Evolutionary conservation across 2,797 vertebrate genomes (phyloP).

Genomic region (Kryptopterus vitreolus): DNA sequence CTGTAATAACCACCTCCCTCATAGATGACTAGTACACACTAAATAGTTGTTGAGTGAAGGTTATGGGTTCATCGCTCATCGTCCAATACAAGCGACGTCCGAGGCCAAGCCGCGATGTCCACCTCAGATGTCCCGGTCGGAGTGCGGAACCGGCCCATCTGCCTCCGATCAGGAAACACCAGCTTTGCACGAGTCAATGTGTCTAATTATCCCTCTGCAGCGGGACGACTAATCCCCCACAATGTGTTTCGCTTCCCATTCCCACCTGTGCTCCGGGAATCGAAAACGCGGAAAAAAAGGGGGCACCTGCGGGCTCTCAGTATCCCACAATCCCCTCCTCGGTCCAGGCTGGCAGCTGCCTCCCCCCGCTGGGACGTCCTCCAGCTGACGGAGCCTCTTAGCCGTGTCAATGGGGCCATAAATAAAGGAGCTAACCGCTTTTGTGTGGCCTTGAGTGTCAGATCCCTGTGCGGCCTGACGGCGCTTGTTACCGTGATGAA

Average conservation of each 20-base stretch:
- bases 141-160: conserved; percentile 76
- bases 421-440: conserved; percentile 81
- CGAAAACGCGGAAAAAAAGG: conserved; percentile 54
- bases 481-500: conserved; percentile 81
- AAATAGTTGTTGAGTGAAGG: no score
- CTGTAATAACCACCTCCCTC: no score
- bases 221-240: conserved; percentile 72
- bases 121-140: conserved; percentile 55
- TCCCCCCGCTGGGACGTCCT: conserved; percentile 77
- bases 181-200: conserved; percentile 78
- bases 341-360: conserved; percentile 78
- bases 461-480: conserved; percentile 73
- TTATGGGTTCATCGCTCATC: no score
- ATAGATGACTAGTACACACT: no score
- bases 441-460: conserved; percentile 77
- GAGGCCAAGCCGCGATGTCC: no score
- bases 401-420: conserved; percentile 81
- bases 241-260: conserved; percentile 80
- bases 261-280: conserved; percentile 74
- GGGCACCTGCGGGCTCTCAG: conserved; percentile 68
- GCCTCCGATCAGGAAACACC: conserved; percentile 79
- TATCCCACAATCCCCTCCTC: conserved; percentile 66
- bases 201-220: conserved; percentile 75
- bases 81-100: neutral
- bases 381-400: conserved; percentile 81